phyloP scores from a whole-genome alignment of 2,113 vertebrate genomes.

The Aldabrachelys gigantea region DNA sequence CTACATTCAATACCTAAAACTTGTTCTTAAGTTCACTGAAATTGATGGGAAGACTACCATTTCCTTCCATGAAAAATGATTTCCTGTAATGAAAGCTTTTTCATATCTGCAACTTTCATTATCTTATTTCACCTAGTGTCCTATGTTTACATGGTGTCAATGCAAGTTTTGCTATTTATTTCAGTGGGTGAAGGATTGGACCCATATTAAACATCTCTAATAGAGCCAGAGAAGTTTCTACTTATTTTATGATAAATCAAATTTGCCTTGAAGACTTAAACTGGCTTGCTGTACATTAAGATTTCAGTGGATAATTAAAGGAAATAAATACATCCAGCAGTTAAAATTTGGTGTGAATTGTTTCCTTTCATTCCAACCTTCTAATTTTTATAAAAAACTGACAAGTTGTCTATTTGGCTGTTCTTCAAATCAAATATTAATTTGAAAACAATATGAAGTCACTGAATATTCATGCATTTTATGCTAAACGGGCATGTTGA shows the following conservation, averaged over 20 bases:
- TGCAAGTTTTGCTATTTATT: background rate
- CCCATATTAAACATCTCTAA: background rate
- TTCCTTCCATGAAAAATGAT: background rate
- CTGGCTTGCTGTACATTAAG: background rate
- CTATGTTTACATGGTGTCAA: background rate
- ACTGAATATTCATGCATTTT: background rate
- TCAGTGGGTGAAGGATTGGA: background rate
- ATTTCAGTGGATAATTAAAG: too few species aligned
- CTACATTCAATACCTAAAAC: background rate
- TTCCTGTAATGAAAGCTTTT: background rate
- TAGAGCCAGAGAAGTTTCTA: background rate
- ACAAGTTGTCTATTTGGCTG: background rate
- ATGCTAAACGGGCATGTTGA: background rate
- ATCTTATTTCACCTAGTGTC: constrained; percentile 27
- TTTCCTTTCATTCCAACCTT: background rate
- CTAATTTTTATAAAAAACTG: background rate
- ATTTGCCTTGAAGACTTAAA: background rate
- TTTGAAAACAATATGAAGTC: background rate
- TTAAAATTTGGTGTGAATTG: background rate
- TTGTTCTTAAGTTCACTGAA: constrained; percentile 13
- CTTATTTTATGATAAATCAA: background rate
- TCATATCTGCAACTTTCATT: background rate
- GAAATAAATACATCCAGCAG: background rate
- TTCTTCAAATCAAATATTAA: background rate
- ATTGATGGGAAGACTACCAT: background rate